Conservation (phyloP, 2,113 vertebrate genomes). For the Ageneiosus marmoratus region DNA sequence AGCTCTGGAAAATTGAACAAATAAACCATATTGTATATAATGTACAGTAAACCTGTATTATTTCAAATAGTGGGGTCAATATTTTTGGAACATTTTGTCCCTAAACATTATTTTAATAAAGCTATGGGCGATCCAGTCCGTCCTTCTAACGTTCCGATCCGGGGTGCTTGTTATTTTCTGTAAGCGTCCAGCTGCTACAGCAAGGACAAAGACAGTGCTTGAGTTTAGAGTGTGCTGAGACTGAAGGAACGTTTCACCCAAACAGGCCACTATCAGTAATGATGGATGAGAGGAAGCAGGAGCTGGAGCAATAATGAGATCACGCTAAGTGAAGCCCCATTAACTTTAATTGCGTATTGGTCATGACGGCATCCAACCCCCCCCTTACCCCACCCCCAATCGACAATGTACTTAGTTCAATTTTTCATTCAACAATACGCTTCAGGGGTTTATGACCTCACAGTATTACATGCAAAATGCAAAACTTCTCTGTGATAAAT, state of each 20-base stretch:
- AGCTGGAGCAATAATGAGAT: slow-evolving; percentile 20
- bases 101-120: too few relatives aligned
- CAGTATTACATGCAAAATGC: too few relatives aligned
- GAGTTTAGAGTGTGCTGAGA: slow-evolving; percentile 24
- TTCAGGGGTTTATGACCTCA: not conserved
- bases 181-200: slow-evolving; percentile 47
- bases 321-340: not conserved
- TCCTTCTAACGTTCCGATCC: too few relatives aligned
- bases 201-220: slow-evolving; percentile 53
- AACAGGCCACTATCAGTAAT: slow-evolving; percentile 27
- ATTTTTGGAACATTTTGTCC: too few relatives aligned
- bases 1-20: too few relatives aligned
- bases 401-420: not conserved
- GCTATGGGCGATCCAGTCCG: too few relatives aligned
- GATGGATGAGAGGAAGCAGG: slow-evolving; percentile 37
- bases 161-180: too few relatives aligned
- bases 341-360: not conserved
- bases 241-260: slow-evolving; percentile 7
- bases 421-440: not conserved
- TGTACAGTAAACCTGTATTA: too few relatives aligned
- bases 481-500: too few relatives aligned
- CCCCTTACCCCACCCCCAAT: too few relatives aligned
- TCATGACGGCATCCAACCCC: not conserved
- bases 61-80: too few relatives aligned
- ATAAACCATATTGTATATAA: too few relatives aligned